phyloP scores from a whole-genome alignment of 1,140 invertebrate genomes.

The Trigoniulus corallinus region DNA sequence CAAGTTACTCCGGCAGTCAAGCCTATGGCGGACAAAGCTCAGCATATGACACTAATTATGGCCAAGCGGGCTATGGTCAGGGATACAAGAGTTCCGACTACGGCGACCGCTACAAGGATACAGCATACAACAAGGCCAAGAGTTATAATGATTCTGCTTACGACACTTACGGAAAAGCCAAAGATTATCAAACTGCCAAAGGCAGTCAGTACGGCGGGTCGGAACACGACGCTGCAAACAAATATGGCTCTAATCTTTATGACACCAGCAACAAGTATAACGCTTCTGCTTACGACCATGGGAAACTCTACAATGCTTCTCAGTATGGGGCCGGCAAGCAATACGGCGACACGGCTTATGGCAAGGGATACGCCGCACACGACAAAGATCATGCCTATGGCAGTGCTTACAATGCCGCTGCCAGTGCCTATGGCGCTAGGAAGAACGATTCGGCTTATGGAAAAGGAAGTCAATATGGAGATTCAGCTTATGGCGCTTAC shows the following conservation, averaged over 20 bases:
- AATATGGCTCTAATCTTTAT: not conserved
- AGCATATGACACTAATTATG: not conserved
- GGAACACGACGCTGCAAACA: not conserved
- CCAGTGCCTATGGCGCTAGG: not conserved
- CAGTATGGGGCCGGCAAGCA: not conserved
- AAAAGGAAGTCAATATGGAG: not conserved
- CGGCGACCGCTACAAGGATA: not conserved
- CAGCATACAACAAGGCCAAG: not conserved
- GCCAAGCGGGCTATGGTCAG: not conserved
- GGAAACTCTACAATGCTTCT: not conserved
- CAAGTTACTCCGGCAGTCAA: not conserved
- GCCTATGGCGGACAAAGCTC: not conserved
- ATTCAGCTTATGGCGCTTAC: not conserved
- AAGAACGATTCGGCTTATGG: not conserved
- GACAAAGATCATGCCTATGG: not conserved
- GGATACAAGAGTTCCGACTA: not conserved
- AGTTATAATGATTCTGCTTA: not conserved
- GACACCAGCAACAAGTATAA: no score
- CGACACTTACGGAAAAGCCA: not conserved
- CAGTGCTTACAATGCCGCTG: not conserved
- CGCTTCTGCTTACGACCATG: not conserved
- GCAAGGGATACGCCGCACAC: not conserved
- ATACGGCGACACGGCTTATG: not conserved
- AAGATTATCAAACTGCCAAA: not conserved
- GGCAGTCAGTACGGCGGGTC: not conserved